These are phyloP conservation scores for Formica aserva DNA, from an alignment of 2,888 invertebrate species.

Conservation along the genomic window DNA sequence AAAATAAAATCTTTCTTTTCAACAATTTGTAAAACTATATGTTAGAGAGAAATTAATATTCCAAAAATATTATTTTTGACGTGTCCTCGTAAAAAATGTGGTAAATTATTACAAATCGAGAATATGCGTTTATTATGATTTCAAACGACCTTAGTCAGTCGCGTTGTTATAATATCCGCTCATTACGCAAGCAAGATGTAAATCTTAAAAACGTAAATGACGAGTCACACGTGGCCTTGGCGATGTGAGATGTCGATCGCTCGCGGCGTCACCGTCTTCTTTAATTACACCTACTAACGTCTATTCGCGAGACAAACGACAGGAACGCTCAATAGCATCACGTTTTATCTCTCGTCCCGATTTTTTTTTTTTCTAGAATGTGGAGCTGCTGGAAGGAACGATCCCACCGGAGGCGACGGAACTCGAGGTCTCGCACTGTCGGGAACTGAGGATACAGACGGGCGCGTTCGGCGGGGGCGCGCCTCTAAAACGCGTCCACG, in stretches of 20 bases:
- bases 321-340: not conserved
- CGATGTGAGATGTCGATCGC: constrained; percentile 5
- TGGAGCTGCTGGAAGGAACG: constrained; percentile 85
- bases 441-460: constrained; percentile 87
- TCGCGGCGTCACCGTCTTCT: constrained; percentile 15
- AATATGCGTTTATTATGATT: not conserved
- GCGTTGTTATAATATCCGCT: constrained; percentile 24
- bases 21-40: not conserved
- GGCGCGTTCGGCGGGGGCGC: constrained; percentile 88
- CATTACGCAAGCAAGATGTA: constrained; percentile 55
- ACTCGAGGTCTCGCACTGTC: constrained; percentile 88
- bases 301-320: not conserved
- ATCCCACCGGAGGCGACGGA: constrained; percentile 88
- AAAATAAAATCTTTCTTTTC: not conserved
- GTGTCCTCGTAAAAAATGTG: not conserved
- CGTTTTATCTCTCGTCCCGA: not conserved
- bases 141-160: constrained; percentile 30
- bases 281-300: constrained; percentile 29
- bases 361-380: constrained; percentile 75
- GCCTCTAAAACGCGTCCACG: constrained; percentile 87
- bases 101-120: not conserved
- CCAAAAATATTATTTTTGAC: not conserved
- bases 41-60: not conserved
- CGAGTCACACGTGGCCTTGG: constrained; percentile 52
- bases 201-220: constrained; percentile 34